Percentiles rank a stretch among this genome's conserved stretches.
Evolutionary conservation across 2,797 vertebrate genomes (phyloP).

Genomic region (Neopelma chrysocephalum): DNA sequence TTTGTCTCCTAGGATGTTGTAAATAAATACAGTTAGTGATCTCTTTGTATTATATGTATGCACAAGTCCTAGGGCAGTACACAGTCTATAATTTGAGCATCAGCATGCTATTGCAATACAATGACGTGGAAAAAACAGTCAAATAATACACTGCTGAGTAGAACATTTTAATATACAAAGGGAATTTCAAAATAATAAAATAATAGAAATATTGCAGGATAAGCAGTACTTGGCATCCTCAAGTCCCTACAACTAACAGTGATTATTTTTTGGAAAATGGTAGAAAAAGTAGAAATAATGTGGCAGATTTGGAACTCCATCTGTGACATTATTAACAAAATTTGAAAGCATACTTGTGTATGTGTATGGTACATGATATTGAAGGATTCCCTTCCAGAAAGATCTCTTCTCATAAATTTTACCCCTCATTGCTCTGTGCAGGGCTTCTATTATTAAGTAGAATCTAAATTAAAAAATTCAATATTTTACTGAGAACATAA

Average conservation of each 20-base stretch:
- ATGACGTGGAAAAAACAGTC: not conserved
- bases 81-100: not conserved
- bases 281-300: not conserved
- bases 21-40: not conserved
- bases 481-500: not conserved
- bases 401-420: not conserved
- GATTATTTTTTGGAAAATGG: not conserved
- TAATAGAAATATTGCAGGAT: not conserved
- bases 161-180: not conserved
- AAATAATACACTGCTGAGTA: not conserved
- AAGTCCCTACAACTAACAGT: not conserved
- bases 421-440: not conserved
- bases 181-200: not conserved
- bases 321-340: not conserved
- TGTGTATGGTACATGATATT: not conserved
- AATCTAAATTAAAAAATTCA: not conserved
- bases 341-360: not conserved
- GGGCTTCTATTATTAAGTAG: not conserved
- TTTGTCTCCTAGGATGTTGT: not conserved
- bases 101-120: not conserved
- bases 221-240: not conserved
- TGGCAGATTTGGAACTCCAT: not conserved
- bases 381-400: not conserved
- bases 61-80: not conserved
- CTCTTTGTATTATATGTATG: not conserved